Evolutionary conservation across 2,797 vertebrate genomes (phyloP).

Genomic region (Apogon talboti): DNA sequence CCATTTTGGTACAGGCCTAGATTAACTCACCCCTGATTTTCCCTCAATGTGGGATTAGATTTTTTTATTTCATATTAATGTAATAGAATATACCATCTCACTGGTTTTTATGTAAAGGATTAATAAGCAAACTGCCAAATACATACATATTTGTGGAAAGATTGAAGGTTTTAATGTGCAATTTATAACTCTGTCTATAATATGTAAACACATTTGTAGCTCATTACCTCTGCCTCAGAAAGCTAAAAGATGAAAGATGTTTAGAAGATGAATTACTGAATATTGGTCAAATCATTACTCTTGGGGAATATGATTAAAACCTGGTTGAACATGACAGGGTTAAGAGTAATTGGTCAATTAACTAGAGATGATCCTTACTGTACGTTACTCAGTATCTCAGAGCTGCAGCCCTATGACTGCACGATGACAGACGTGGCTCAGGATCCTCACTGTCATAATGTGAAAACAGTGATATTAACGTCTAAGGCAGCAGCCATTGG

Average conservation of each 20-base stretch:
- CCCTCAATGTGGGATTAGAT: neutral
- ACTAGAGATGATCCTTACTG: slow-evolving; percentile 19
- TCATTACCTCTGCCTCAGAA: neutral
- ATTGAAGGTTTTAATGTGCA: neutral
- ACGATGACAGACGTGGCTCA: slow-evolving; percentile 21
- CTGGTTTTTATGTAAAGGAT: too few relatives aligned
- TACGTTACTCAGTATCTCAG: slow-evolving; percentile 13
- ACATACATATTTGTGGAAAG: neutral
- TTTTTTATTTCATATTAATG: too few relatives aligned
- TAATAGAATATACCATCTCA: neutral
- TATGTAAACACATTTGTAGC: neutral
- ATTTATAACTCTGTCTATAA: neutral
- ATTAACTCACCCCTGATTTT: neutral
- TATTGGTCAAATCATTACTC: neutral
- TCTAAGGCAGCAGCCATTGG: neutral
- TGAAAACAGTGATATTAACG: slow-evolving; percentile 28
- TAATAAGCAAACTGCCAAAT: neutral
- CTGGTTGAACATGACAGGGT: slow-evolving; percentile 1
- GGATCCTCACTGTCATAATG: slow-evolving; percentile 27
- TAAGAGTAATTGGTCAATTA: slow-evolving; percentile 19
- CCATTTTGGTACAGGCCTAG: neutral
- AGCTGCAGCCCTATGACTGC: slow-evolving; percentile 5
- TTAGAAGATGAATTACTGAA: neutral
- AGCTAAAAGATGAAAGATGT: slow-evolving; percentile 4
- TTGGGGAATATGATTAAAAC: slow-evolving; percentile 8